Evolutionary conservation across 2,888 invertebrate genomes (phyloP), one percentile per base, ranked within the genome.

Genomic region (Harpalus rubripes): DNA sequence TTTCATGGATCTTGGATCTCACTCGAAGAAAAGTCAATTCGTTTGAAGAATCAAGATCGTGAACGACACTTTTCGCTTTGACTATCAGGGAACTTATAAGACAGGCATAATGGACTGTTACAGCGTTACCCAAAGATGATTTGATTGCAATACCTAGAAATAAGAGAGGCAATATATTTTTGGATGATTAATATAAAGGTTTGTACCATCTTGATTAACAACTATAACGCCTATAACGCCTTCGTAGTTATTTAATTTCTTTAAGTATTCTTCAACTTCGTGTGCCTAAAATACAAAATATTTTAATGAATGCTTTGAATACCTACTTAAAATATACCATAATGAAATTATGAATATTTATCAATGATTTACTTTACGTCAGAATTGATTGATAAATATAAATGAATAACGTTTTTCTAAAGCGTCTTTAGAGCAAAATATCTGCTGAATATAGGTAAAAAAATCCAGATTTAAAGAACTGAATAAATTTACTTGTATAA

Each of bases 101-200:
- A 7, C 26, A 26, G 5, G 65, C 65, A 8, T 65, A 65, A 4
- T 65, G 65, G n/a, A 26, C 65, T 1, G 65, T 65, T 7, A 18
- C 7, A 65, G 15, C 32, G 12, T 65, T 65, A 18, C 16, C 65
- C 6, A 65, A n/a, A 26, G 15, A 16, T 12, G 65, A 65, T 16
- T 65, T 65, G 0, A 65, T 32, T 7, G 65, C 26, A 65, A 65
- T 65, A 26, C 65, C 65, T 65, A 65, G 10, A 32, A 52, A 52
- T 12, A 10, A 12, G 44, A 52, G 5, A 61, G n/a, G 1, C 5
- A 7, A 65, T 16, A 7, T 18, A 65, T 5, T 65, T 18, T 18
- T 22, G 22, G 8, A 26, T 26, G 15, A 63, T 1, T 63, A 26
- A 0, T 26, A 32, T 32, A 63, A 63, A 63, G 8, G 0, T 63